These are phyloP conservation scores for Calliopsis andreniformis DNA, from an alignment of 1,140 invertebrate genomes.

Conservation along the genomic window DNA sequence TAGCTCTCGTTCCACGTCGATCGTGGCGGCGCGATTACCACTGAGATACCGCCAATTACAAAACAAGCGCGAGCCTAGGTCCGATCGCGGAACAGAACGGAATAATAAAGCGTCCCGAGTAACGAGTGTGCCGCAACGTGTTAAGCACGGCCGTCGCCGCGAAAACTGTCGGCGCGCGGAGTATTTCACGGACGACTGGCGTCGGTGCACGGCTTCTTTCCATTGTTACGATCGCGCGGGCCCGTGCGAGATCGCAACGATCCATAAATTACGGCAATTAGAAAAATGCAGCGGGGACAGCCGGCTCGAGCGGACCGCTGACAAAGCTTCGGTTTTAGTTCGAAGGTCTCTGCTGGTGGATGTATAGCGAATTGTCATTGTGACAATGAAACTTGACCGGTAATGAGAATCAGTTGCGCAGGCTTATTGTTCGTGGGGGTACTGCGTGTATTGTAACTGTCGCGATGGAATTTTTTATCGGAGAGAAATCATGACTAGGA, in stretches of 20 bases:
- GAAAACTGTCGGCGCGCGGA: neutral
- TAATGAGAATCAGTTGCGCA: too few relatives aligned
- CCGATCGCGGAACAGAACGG: constrained; percentile 3
- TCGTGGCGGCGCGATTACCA: neutral
- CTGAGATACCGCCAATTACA: constrained; percentile 28
- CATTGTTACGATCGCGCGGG: constrained; percentile 9
- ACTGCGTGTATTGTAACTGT: too few relatives aligned
- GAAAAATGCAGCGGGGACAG: neutral
- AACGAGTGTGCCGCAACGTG: constrained; percentile 7
- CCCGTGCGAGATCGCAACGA: constrained; percentile 10
- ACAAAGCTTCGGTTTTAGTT: neutral
- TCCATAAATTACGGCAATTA: constrained; percentile 15
- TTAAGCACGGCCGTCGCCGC: neutral
- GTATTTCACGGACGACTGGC: constrained; percentile 35
- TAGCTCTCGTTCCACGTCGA: constrained; percentile 9
- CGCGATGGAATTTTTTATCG: too few relatives aligned
- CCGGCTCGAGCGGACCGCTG: neutral
- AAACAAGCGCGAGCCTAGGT: neutral
- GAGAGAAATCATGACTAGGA: too few relatives aligned
- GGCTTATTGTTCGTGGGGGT: too few relatives aligned
- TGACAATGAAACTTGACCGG: too few relatives aligned
- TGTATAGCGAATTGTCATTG: neutral
- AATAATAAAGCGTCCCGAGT: neutral
- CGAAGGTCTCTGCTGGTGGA: too few relatives aligned
- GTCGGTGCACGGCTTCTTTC: constrained; percentile 30